Evolutionary conservation across 2,113 vertebrate genomes (phyloP).

Genomic region (Reinhardtius hippoglossoides): DNA sequence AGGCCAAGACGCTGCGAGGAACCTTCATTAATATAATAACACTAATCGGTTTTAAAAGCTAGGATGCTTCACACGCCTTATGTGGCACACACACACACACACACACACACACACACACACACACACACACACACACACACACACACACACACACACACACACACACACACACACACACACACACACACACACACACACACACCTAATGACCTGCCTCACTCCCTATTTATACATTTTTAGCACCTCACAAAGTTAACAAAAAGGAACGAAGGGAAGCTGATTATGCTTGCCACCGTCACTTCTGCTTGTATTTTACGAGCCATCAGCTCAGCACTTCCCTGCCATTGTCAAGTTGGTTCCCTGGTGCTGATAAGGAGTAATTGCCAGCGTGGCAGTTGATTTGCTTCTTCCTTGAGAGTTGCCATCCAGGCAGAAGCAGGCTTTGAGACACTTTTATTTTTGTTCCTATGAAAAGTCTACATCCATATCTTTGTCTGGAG

Average conservation of each 20-base stretch:
- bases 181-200: slow-evolving; percentile 8
- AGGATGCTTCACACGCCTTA: neutral
- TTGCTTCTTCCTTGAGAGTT: slow-evolving; percentile 69
- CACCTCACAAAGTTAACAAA: slow-evolving; percentile 39
- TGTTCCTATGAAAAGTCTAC: slow-evolving; percentile 69
- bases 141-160: neutral
- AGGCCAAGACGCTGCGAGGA: slow-evolving; percentile 35
- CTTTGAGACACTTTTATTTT: slow-evolving; percentile 53
- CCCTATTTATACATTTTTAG: slow-evolving; percentile 56
- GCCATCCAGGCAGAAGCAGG: slow-evolving; percentile 58
- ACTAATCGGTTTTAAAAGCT: slow-evolving; percentile 26
- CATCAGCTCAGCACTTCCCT: slow-evolving; percentile 63
- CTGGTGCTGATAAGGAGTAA: slow-evolving; percentile 75
- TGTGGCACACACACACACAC: slow-evolving; percentile 14
- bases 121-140: slow-evolving; percentile 9
- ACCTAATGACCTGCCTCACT: slow-evolving; percentile 8
- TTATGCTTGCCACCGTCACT: slow-evolving; percentile 45
- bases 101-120: neutral
- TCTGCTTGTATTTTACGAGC: slow-evolving; percentile 48
- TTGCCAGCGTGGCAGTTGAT: slow-evolving; percentile 65
- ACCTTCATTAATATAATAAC: slow-evolving; percentile 70
- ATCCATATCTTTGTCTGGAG: slow-evolving; percentile 76
- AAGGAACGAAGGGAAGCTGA: slow-evolving; percentile 42
- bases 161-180: slow-evolving; percentile 4
- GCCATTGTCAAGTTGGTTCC: slow-evolving; percentile 65